Conservation (phyloP, 2,888 invertebrate species). For the Gortyna flavago region DNA sequence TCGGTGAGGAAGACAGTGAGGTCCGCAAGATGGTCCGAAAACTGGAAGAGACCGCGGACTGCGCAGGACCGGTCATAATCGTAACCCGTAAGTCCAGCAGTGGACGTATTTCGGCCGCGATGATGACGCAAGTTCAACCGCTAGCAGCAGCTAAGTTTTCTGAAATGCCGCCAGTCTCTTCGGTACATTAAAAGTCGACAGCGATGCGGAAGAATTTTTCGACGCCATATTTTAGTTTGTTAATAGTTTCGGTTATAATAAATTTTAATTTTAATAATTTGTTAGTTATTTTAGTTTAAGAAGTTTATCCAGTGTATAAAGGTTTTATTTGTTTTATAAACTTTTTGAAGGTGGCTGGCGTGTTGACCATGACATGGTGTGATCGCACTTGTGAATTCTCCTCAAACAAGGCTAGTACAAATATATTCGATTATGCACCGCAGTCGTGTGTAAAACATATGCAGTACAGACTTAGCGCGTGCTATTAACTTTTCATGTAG, state of each 20-base stretch:
- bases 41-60: not conserved
- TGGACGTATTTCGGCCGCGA: not conserved
- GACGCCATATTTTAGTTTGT: not conserved
- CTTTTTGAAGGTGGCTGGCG: constrained; percentile 7
- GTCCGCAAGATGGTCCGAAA: not conserved
- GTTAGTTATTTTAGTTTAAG: no score
- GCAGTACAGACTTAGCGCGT: not conserved
- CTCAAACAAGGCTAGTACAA: constrained; percentile 41
- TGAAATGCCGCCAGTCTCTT: not conserved
- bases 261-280: no score
- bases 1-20: no score
- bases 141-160: not conserved
- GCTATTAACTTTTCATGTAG: constrained; percentile 3
- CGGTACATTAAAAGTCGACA: not conserved
- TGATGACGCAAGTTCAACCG: not conserved
- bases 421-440: constrained; percentile 35
- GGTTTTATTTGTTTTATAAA: not conserved
- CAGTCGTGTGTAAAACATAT: constrained; percentile 18
- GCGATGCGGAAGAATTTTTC: not conserved
- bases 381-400: constrained; percentile 45
- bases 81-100: not conserved
- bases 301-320: no score
- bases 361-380: constrained; percentile 46
- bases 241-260: no score
- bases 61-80: not conserved